Evolutionary conservation across 2,113 vertebrate species (phyloP).

Genomic region (Cercopithecus mona): DNA sequence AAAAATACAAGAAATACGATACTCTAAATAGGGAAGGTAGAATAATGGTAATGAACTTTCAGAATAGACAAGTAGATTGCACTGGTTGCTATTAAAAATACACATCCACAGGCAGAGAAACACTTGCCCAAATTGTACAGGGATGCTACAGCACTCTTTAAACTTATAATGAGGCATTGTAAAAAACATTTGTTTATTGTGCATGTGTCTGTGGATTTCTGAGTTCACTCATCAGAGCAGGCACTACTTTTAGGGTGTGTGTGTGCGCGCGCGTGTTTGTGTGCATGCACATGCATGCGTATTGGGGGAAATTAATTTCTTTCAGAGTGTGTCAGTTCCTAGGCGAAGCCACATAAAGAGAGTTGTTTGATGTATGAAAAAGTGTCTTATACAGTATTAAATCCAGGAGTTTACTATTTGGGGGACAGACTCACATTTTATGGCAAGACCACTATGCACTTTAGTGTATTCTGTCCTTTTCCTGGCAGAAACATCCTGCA

Average conservation of each 20-base stretch:
- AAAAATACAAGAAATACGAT: conserved; percentile 56
- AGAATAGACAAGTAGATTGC: conserved; percentile 54
- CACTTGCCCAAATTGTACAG: neutral
- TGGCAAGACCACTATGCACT: neutral
- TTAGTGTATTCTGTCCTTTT: neutral
- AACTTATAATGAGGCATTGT: conserved; percentile 28
- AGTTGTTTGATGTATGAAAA: neutral
- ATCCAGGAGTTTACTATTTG: conserved; percentile 51
- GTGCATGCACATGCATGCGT: neutral
- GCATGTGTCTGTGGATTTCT: neutral
- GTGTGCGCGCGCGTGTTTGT: neutral
- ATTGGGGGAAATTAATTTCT: neutral
- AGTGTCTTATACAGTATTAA: conserved; percentile 34
- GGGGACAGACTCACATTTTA: conserved; percentile 30
- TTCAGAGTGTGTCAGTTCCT: neutral
- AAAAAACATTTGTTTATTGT: neutral
- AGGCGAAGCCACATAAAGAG: neutral
- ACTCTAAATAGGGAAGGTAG: conserved; percentile 60
- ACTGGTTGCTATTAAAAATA: conserved; percentile 68
- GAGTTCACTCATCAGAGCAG: neutral
- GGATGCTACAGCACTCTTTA: neutral
- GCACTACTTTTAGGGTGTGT: neutral
- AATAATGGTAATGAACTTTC: conserved; percentile 63
- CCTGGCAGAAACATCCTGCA: neutral
- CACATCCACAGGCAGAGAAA: conserved; percentile 15